These are phyloP conservation scores for Crocallis elinguaria DNA, from an alignment of 2,888 invertebrate genomes.

Conservation along the genomic window DNA sequence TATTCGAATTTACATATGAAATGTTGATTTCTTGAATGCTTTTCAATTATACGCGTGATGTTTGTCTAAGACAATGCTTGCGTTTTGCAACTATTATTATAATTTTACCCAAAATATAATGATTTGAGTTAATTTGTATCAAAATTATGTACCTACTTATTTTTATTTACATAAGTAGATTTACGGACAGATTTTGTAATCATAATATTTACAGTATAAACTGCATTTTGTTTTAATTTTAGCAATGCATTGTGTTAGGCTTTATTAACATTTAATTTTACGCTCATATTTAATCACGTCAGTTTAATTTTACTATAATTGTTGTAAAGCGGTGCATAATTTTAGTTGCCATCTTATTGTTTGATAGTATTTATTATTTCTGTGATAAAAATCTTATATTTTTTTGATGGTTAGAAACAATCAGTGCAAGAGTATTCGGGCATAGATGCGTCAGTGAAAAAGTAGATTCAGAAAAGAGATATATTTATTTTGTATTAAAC, in stretches of 20 bases:
- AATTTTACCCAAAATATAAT: too few species aligned
- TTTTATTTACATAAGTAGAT: background rate
- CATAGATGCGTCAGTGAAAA: conserved; percentile 29
- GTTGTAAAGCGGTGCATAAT: conserved; percentile 69
- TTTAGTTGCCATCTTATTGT: conserved; percentile 73
- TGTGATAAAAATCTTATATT: conserved; percentile 72
- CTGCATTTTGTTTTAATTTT: too few species aligned
- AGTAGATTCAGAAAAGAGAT: conserved; percentile 26
- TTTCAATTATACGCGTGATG: background rate
- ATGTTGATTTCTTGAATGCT: conserved; percentile 6
- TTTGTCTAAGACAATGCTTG: conserved; percentile 8
- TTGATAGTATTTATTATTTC: conserved; percentile 80
- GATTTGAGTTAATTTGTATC: too few species aligned
- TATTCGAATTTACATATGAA: conserved; percentile 22
- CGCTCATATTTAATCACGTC: conserved; percentile 28
- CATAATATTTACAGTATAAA: too few species aligned
- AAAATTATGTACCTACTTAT: background rate
- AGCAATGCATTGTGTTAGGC: conserved; percentile 17
- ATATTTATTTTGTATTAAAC: conserved; percentile 37
- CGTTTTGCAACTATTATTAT: background rate
- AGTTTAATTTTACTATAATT: conserved; percentile 40
- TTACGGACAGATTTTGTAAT: too few species aligned
- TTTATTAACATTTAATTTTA: conserved; percentile 12
- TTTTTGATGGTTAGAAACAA: conserved; percentile 44
- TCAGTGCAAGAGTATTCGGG: conserved; percentile 28